Evolutionary conservation across 2,888 invertebrate species (phyloP), one percentile per base, ranked within the genome.

Genomic region (Patella depressa): DNA sequence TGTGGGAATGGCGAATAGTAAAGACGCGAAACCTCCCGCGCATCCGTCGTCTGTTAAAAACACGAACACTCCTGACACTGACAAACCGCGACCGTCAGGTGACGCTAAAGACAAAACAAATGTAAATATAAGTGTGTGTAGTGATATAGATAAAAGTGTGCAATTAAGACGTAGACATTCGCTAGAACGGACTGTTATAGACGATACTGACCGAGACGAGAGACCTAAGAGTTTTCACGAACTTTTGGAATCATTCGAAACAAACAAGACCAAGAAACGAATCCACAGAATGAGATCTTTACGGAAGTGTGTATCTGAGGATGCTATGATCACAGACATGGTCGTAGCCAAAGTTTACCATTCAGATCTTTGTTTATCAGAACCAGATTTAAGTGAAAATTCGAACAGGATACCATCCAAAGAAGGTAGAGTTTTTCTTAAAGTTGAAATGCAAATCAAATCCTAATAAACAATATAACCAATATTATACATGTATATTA

Each of bases 221-320:
- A 77, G 88, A 74, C 87, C 88, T 71, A 85, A 82, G 65, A 89
- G 89, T 80, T 87, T 89, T 80, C 88, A 88, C 79, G 88, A 88
- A 80, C 84, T 88, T 7, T 82, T 88, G 15, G 85, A 87, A n/a
- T 81, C 83, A 34, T 88, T 88, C 78, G 88, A 88, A 79, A 77
- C 83, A 9, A 78, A 86, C 76, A 83, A 83, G 9, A 45, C 45
- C 45, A 65, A 65, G 24, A 74, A 82, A 55, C 78, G 85, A 14
- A 69, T 84, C 12, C 81, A 82, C 34, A 85, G 82, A 74, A 75
- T 85, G 12, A 79, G 77, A 45, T 79, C 81, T 29, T 78, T 87
- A 72, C 76, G 88, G 29, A 88, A 86, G 73, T 89, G 86, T 77
- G 86, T 85, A 0, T 88, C 88, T 0, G 88, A 84, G 24, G 88